Evolutionary conservation across 2,113 vertebrate species (phyloP), one percentile per base, ranked within the genome.

Genomic region (Polypterus bichir): DNA sequence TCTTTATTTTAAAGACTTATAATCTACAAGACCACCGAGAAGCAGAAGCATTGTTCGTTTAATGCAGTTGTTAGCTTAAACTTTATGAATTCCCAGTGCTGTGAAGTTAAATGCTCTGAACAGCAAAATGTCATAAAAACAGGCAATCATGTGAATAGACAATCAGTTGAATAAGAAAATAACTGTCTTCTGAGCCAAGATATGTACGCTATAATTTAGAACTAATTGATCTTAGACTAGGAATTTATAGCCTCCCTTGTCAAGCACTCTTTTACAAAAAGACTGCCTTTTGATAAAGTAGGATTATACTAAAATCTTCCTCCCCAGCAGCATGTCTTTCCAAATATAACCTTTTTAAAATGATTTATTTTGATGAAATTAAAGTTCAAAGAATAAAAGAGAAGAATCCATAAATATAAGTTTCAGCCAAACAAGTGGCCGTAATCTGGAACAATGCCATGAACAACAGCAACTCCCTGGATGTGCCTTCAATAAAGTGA

Each of bases 321-420:
- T 63, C 60, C 61, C 65, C 59, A 48, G 49, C 51, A 54, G 10
- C 11, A 47, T 27, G 44, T 54, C 52, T 47, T 54, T 54, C 51
- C 53, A 62, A 62, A 62, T 62, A 62, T 62, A 62, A 44, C 49
- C 49, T 6, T 46, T 45, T 11, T 63, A 27, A 49, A 9, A 54
- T n/a, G 48, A 62, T 7, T 9, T 52, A 48, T 54, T 47, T 62
- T 58, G 56, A 66, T 54, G 54, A 53, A 66, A 62, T 47, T 59
- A 46, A 56, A 66, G 52, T 62, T 66, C 54, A 66, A 62, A 66
- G 57, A 47, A 57, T 51, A 66, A 61, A 46, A 45, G 9, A 51
- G 55, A 64, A 58, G 6, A 54, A 11, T 27, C 58, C 57, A 64
- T 59, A 64, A 60, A 59, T 60, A 54, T 54, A 53, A 60, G 44